Percentiles rank a stretch among this genome's conserved stretches.
These are phyloP conservation scores for Xylocampa areola DNA, from an alignment of 2,888 invertebrate genomes.

Conservation along the genomic window DNA sequence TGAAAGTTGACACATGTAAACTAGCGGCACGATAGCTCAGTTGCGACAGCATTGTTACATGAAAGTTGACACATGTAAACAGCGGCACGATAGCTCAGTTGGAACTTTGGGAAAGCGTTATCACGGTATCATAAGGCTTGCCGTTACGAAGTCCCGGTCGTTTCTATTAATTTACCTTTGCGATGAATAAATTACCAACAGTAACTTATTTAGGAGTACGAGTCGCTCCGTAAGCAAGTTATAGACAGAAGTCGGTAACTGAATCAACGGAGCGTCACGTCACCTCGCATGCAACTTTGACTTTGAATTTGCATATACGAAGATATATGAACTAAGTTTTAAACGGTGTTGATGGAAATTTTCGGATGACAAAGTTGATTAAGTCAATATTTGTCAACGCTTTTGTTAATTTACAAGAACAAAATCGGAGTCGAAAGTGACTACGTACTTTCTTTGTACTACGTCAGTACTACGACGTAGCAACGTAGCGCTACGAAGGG, in stretches of 20 bases:
- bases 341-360: background rate
- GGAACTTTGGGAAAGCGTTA: too few species aligned
- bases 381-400: too few species aligned
- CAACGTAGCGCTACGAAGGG: conserved; percentile 25
- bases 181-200: conserved; percentile 13
- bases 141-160: too few species aligned
- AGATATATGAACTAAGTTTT: background rate
- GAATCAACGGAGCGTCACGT: conserved; percentile 18
- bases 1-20: too few species aligned
- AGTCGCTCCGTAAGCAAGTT: conserved; percentile 20
- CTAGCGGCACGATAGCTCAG: too few species aligned
- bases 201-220: conserved; percentile 28
- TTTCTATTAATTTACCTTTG: conserved; percentile 15
- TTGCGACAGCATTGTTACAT: too few species aligned
- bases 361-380: too few species aligned
- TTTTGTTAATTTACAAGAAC: too few species aligned
- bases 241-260: conserved; percentile 15
- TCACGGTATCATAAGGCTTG: too few species aligned
- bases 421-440: background rate
- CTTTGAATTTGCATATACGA: conserved; percentile 4
- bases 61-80: too few species aligned
- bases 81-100: too few species aligned
- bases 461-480: conserved; percentile 37
- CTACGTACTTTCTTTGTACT: conserved; percentile 12
- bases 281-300: conserved; percentile 17